Percentiles rank a stretch among this genome's conserved stretches.
Evolutionary conservation across 2,113 vertebrate species (phyloP).

Genomic region (Sigmodon hispidus): DNA sequence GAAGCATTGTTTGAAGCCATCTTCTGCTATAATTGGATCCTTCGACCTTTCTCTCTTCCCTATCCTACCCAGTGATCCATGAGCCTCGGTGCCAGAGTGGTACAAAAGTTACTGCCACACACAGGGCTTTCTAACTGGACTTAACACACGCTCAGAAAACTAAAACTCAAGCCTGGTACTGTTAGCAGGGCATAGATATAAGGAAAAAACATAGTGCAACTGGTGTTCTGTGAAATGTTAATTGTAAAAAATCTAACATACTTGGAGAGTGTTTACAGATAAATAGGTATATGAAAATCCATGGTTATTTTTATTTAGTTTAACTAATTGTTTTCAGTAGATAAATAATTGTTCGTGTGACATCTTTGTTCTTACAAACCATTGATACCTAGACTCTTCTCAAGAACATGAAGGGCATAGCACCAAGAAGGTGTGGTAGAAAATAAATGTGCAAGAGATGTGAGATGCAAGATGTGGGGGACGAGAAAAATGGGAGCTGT

Average conservation of each 20-base stretch:
- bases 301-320: not conserved
- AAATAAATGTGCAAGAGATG: too few relatives aligned
- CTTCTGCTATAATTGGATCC: not conserved
- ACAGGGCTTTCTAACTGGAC: not conserved
- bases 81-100: not conserved
- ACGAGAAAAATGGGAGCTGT: not conserved
- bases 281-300: not conserved
- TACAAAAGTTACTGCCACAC: not conserved
- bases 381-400: not conserved
- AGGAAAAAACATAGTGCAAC: not conserved
- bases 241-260: conserved; percentile 37
- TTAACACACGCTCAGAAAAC: not conserved
- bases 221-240: not conserved
- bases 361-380: not conserved
- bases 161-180: not conserved
- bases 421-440: not conserved
- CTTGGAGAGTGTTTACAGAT: not conserved
- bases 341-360: not conserved
- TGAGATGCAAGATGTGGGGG: not conserved
- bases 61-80: not conserved
- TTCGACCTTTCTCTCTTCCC: not conserved
- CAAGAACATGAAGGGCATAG: not conserved
- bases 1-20: not conserved
- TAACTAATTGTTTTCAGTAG: not conserved
- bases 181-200: not conserved